Evolutionary conservation across 2,888 invertebrate species (phyloP).

Genomic region (Prosapia bicincta): DNA sequence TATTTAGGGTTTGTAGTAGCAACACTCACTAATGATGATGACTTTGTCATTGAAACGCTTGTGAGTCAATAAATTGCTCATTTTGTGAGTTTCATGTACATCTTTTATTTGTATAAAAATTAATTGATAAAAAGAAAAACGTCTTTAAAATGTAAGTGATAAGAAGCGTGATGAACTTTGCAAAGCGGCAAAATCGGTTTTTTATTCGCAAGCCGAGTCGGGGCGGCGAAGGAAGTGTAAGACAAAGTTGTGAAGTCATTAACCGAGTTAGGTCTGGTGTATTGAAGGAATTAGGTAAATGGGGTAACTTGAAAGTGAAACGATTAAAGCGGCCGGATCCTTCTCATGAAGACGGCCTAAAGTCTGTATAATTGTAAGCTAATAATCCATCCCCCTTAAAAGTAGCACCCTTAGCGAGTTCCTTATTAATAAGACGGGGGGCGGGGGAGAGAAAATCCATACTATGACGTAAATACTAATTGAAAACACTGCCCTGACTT

Average conservation of each 20-base stretch:
- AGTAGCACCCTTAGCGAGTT: slow-evolving; percentile 9
- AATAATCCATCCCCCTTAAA: slow-evolving; percentile 19
- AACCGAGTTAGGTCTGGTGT: background rate
- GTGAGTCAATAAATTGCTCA: no score
- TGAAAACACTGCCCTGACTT: slow-evolving; percentile 30
- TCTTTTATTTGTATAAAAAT: no score
- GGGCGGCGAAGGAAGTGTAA: background rate
- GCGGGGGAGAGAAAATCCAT: slow-evolving; percentile 22
- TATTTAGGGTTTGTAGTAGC: no score
- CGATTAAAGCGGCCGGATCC: slow-evolving; percentile 8
- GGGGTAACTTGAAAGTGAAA: slow-evolving; percentile 20
- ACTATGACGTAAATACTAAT: slow-evolving; percentile 29
- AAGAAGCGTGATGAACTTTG: no score
- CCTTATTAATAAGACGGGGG: slow-evolving; percentile 23
- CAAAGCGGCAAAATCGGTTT: background rate
- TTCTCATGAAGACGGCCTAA: background rate
- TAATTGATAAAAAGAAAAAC: no score
- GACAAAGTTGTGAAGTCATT: background rate
- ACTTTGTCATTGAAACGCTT: no score
- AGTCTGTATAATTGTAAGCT: slow-evolving; percentile 16
- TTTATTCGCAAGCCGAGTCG: background rate
- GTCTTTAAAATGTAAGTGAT: no score
- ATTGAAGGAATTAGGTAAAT: slow-evolving; percentile 13
- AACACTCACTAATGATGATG: no score
- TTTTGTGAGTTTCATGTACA: no score